Evolutionary conservation across 2,888 invertebrate species (phyloP).

Genomic region (Cremastinae sp.): DNA sequence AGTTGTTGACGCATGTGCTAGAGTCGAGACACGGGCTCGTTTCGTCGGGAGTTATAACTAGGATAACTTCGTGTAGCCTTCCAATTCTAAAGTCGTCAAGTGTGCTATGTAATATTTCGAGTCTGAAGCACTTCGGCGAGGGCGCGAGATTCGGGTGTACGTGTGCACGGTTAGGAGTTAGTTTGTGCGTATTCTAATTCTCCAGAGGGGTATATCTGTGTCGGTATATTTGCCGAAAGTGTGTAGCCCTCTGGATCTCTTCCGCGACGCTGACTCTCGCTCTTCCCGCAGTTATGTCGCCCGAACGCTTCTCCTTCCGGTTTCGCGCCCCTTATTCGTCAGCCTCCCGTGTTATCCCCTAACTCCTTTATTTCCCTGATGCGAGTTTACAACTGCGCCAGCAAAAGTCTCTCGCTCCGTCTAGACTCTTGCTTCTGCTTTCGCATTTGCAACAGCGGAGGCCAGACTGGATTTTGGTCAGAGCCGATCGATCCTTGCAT

Average conservation of each 20-base stretch:
- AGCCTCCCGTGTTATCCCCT: background rate
- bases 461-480: too few relatives aligned
- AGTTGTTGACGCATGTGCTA: slow-evolving; percentile 58
- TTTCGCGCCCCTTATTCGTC: background rate
- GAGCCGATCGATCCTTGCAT: too few relatives aligned
- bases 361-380: too few relatives aligned
- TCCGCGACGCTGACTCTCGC: slow-evolving; percentile 44
- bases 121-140: slow-evolving; percentile 16
- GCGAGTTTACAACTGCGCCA: too few relatives aligned
- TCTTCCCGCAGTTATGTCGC: slow-evolving; percentile 26
- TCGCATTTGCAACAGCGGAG: too few relatives aligned
- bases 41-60: slow-evolving; percentile 76
- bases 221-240: background rate
- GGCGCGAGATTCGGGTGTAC: background rate
- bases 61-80: slow-evolving; percentile 76
- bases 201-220: background rate
- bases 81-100: slow-evolving; percentile 66
- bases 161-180: background rate
- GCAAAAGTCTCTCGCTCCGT: too few relatives aligned
- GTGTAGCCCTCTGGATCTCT: slow-evolving; percentile 21
- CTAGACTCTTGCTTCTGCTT: too few relatives aligned
- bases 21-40: slow-evolving; percentile 76
- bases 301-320: slow-evolving; percentile 46
- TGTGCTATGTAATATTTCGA: slow-evolving; percentile 27
- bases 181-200: background rate